Evolutionary conservation across 2,113 vertebrate species (phyloP).

Genomic region (Carlito syrichta): DNA sequence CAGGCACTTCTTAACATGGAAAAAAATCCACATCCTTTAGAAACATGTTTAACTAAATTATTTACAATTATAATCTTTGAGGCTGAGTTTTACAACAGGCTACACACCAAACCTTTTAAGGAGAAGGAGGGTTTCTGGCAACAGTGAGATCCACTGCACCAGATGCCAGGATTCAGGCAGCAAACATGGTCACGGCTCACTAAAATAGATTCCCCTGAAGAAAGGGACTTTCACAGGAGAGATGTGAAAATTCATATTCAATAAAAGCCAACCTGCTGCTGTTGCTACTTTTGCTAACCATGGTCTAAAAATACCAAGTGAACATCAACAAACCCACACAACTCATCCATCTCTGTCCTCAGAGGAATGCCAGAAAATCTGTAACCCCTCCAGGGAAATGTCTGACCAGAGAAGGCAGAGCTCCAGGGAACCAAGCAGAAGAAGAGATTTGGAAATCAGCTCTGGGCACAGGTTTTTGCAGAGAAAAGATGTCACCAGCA

Average conservation of each 20-base stretch:
- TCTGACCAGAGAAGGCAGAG: background rate
- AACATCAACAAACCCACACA: conserved; percentile 44
- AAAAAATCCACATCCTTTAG: background rate
- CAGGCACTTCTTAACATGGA: background rate
- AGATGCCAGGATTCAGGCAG: background rate
- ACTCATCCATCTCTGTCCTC: conserved; percentile 56
- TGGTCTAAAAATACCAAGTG: conserved; percentile 62
- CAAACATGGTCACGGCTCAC: background rate
- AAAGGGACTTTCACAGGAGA: background rate
- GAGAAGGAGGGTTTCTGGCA: background rate
- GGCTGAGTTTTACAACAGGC: background rate
- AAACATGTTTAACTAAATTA: background rate
- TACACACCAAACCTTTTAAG: background rate
- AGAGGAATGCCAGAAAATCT: background rate
- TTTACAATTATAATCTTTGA: background rate
- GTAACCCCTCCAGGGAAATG: background rate
- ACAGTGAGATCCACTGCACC: background rate
- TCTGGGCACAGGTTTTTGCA: background rate
- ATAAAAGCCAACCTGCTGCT: background rate
- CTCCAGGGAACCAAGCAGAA: background rate
- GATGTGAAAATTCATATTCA: background rate
- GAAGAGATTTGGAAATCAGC: background rate
- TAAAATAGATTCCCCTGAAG: background rate
- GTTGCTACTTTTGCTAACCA: background rate
- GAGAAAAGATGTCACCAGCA: background rate